Conservation (phyloP, 2,888 invertebrate species). For the Drosophila infuscata region DNA sequence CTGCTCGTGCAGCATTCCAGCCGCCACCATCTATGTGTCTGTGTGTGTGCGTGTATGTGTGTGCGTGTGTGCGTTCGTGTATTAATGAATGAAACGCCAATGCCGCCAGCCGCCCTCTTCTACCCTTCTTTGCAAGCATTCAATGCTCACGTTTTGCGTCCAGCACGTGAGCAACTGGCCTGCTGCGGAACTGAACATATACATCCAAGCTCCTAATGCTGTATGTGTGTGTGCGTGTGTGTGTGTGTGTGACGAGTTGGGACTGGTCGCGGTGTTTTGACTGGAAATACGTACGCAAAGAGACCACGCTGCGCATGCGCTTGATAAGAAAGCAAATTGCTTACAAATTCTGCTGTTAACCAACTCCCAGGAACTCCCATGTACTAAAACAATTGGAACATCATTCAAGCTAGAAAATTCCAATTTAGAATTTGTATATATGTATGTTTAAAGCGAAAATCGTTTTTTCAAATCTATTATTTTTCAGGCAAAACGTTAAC, state of each 20-base stretch:
- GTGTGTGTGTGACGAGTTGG: conserved; percentile 12
- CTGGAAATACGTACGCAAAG: conserved; percentile 54
- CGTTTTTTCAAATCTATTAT: not conserved
- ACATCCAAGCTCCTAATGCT: not conserved
- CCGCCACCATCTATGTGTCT: conserved; percentile 10
- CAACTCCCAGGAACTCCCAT: not conserved
- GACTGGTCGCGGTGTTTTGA: conserved; percentile 46
- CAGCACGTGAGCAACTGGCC: conserved; percentile 60
- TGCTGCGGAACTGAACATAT: conserved; percentile 30
- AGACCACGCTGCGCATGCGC: conserved; percentile 55
- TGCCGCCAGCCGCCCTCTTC: conserved; percentile 52
- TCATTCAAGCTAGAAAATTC: not conserved
- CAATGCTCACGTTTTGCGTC: conserved; percentile 56
- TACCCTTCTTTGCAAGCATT: conserved; percentile 19
- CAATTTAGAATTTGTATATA: not conserved
- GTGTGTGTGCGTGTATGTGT: conserved; percentile 10
- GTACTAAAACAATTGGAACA: not conserved
- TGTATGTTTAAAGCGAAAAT: not conserved
- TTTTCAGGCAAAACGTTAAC: not conserved
- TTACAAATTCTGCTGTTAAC: not conserved
- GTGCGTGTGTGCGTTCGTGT: conserved; percentile 45
- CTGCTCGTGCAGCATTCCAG: conserved; percentile 68
- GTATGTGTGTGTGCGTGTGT: conserved; percentile 4
- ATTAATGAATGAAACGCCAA: conserved; percentile 79
- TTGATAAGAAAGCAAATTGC: not conserved